These are phyloP conservation scores for Thalassoma bifasciatum DNA, from an alignment of 2,113 vertebrate genomes.

Conservation along the genomic window DNA sequence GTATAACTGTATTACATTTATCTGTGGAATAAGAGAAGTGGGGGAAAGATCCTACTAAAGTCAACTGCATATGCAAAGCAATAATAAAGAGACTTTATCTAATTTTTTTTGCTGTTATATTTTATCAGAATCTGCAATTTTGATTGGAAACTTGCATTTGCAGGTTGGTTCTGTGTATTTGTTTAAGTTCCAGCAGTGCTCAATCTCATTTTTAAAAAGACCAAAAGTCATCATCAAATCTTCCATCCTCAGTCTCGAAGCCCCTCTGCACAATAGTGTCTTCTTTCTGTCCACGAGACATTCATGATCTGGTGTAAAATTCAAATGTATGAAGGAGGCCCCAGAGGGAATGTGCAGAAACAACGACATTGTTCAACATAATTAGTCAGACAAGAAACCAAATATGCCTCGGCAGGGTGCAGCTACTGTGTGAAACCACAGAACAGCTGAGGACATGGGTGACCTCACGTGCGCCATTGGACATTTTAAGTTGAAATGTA, in stretches of 20 bases:
- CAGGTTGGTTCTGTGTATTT: background rate
- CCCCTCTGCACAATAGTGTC: slow-evolving; percentile 37
- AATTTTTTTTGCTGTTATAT: no score
- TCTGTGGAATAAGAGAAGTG: no score
- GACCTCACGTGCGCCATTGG: slow-evolving; percentile 25
- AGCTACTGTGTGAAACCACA: slow-evolving; percentile 38
- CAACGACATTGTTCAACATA: slow-evolving; percentile 33
- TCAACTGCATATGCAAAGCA: slow-evolving; percentile 19
- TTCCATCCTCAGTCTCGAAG: slow-evolving; percentile 5
- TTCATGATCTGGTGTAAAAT: slow-evolving; percentile 26
- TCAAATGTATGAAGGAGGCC: slow-evolving; percentile 49
- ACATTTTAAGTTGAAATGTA: slow-evolving; percentile 27
- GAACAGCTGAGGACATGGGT: slow-evolving; percentile 19
- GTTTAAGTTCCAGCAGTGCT: no score
- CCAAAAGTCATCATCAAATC: slow-evolving; percentile 2
- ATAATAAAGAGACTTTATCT: slow-evolving; percentile 13
- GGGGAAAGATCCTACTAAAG: background rate
- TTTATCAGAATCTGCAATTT: no score
- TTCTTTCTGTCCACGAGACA: slow-evolving; percentile 40
- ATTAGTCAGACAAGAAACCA: slow-evolving; percentile 55
- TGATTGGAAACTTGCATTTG: background rate
- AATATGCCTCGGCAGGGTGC: slow-evolving; percentile 41
- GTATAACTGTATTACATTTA: background rate
- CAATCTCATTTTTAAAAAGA: background rate
- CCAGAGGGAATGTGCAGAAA: slow-evolving; percentile 38